These are phyloP conservation scores for Limnodromus scolopaceus DNA, from an alignment of 2,797 vertebrate species.

Conservation along the genomic window DNA sequence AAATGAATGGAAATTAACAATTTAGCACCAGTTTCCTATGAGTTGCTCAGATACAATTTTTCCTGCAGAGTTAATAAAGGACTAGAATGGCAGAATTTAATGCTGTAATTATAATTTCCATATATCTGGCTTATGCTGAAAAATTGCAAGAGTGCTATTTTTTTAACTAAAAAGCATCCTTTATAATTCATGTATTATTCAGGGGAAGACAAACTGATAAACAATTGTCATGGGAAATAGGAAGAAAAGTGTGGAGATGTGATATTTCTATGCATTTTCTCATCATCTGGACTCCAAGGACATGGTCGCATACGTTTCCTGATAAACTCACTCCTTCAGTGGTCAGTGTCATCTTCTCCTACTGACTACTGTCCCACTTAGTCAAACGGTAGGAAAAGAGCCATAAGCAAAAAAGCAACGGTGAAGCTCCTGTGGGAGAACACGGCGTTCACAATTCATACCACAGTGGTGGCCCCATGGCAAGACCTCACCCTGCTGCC, in stretches of 20 bases:
- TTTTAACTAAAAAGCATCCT: neutral
- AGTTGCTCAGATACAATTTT: neutral
- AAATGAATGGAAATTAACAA: neutral
- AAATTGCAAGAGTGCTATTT: neutral
- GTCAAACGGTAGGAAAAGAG: neutral
- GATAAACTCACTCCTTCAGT: neutral
- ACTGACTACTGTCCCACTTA: neutral
- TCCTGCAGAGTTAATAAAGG: slow-evolving; percentile 9
- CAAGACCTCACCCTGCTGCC: neutral
- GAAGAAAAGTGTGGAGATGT: neutral
- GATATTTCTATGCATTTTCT: neutral
- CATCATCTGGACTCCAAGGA: neutral
- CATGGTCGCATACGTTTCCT: neutral
- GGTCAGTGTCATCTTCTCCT: neutral
- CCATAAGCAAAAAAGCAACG: neutral
- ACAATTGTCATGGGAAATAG: neutral
- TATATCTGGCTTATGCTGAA: neutral
- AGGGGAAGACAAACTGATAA: neutral
- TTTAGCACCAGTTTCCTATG: neutral
- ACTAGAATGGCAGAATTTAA: slow-evolving; percentile 8
- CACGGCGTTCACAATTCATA: neutral
- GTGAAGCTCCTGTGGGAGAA: neutral
- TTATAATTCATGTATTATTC: neutral
- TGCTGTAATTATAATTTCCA: slow-evolving; percentile 10
- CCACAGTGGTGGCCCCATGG: rapidly evolving